Conservation (phyloP, 2,797 vertebrate species). For the Myiothlypis chrysogaster region DNA sequence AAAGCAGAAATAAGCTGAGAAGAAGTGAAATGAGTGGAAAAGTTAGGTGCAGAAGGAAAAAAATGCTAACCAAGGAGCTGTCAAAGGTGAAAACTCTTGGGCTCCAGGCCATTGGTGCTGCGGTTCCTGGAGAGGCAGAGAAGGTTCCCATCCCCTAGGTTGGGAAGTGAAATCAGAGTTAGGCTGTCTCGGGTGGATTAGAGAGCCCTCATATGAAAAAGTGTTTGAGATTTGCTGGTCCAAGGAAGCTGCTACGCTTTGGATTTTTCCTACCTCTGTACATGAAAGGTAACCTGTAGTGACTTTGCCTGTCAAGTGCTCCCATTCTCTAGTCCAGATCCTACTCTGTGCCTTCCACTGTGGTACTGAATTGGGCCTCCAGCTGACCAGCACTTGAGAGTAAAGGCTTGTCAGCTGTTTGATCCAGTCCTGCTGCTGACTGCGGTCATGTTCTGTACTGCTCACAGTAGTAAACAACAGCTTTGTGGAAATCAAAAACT, state of each 20-base stretch:
- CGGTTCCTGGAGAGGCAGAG: not conserved
- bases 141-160: too few species aligned
- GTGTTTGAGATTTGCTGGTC: not conserved
- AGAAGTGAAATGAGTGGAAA: not conserved
- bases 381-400: not conserved
- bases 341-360: not conserved
- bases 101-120: not conserved
- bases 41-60: not conserved
- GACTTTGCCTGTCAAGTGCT: not conserved
- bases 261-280: not conserved
- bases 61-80: not conserved
- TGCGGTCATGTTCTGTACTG: not conserved
- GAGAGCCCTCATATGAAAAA: not conserved
- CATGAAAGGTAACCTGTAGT: not conserved
- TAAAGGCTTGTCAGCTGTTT: not conserved
- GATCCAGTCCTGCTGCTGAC: not conserved
- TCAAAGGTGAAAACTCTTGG: not conserved
- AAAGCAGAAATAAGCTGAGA: not conserved
- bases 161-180: not conserved
- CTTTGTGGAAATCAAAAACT: not conserved
- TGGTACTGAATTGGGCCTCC: not conserved
- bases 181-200: not conserved
- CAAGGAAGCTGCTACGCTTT: not conserved
- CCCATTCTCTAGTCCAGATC: not conserved
- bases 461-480: not conserved